Evolutionary conservation across 2,888 invertebrate genomes (phyloP).

Genomic region (Erynnis tages): DNA sequence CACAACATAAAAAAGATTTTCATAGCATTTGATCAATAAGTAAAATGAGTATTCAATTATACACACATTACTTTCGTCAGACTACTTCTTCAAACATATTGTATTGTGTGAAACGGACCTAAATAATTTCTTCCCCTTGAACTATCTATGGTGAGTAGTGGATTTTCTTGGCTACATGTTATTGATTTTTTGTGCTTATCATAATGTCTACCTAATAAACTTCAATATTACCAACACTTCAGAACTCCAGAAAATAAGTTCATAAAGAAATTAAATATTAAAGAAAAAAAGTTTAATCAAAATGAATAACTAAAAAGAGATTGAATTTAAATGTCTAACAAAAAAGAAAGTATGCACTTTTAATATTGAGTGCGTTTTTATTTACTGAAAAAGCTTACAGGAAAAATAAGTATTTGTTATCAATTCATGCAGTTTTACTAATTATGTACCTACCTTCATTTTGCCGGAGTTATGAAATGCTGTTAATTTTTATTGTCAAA

Average conservation of each 20-base stretch:
- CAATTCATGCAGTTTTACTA: no score
- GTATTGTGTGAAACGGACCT: neutral
- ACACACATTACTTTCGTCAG: neutral
- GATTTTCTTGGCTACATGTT: slow-evolving; percentile 7
- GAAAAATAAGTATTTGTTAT: no score
- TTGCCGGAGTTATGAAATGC: slow-evolving; percentile 24
- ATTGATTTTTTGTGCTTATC: slow-evolving; percentile 39
- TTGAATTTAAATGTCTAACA: neutral
- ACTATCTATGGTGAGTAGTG: slow-evolving; percentile 16
- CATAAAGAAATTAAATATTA: neutral
- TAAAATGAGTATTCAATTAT: neutral
- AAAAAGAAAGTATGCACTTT: neutral
- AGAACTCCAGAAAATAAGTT: slow-evolving; percentile 6
- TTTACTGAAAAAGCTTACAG: no score
- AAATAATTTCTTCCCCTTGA: neutral
- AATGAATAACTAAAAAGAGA: no score
- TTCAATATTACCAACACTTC: slow-evolving; percentile 22
- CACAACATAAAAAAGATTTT: neutral
- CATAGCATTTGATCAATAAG: neutral
- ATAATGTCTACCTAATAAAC: slow-evolving; percentile 46
- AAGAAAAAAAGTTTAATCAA: no score
- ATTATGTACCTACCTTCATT: neutral
- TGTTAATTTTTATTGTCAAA: slow-evolving; percentile 42
- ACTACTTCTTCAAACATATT: neutral
- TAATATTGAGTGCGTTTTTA: no score